Conservation (phyloP, 2,113 vertebrate species). For the Lycaon pictus region DNA sequence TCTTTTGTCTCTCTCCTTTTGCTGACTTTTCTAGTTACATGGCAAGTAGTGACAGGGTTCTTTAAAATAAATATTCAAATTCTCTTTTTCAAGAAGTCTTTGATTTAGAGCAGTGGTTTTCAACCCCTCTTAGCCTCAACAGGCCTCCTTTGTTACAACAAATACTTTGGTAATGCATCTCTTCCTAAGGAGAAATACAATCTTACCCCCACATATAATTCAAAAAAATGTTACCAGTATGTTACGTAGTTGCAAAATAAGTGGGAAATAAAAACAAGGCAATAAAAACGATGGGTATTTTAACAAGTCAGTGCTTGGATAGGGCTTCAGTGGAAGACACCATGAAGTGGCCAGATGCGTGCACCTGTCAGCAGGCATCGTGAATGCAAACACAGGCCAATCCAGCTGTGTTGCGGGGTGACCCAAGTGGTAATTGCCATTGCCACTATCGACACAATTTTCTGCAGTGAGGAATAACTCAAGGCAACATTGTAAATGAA, state of each 20-base stretch:
- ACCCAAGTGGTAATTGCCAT: fast-evolving
- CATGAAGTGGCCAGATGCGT: fast-evolving
- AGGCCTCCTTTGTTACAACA: not conserved
- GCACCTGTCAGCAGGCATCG: fast-evolving
- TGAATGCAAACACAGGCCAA: fast-evolving
- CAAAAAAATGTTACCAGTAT: not conserved
- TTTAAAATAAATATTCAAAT: not conserved
- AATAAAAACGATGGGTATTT: not conserved
- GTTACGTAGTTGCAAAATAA: not conserved
- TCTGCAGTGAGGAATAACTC: not conserved
- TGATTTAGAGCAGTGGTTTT: not conserved
- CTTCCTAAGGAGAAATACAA: not conserved
- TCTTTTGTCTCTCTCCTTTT: slow-evolving; percentile 26
- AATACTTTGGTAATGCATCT: not conserved
- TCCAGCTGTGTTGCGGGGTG: fast-evolving
- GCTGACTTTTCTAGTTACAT: not conserved
- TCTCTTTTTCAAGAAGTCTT: not conserved
- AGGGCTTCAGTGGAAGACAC: not conserved
- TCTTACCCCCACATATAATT: not conserved
- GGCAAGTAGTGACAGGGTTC: not conserved
- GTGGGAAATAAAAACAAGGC: not conserved
- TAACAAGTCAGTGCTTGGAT: no score
- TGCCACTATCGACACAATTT: not conserved
- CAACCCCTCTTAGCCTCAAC: not conserved
- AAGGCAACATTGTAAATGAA: not conserved